Evolutionary conservation across 2,888 invertebrate species (phyloP).

Genomic region (Drosophila recens): DNA sequence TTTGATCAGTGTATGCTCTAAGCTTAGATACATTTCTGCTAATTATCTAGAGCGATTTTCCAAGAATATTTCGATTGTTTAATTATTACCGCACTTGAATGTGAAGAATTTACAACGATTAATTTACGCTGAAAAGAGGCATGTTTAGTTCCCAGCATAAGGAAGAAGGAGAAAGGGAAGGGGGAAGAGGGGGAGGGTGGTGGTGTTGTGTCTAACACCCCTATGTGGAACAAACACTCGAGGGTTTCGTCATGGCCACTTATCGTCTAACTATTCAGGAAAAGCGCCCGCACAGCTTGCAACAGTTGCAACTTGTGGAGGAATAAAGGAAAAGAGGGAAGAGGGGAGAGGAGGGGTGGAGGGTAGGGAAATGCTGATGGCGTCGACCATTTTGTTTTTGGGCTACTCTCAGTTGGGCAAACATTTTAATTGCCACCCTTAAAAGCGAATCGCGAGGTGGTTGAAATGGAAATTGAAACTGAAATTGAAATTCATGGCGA

Average conservation of each 20-base stretch:
- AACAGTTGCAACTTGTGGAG: constrained; percentile 35
- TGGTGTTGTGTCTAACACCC: constrained; percentile 21
- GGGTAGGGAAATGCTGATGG: constrained; percentile 22
- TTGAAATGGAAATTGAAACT: constrained; percentile 49
- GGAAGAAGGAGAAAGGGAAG: not conserved
- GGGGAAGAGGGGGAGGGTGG: not conserved
- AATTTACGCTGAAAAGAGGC: not conserved
- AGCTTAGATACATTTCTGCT: no score
- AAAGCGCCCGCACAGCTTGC: constrained; percentile 55
- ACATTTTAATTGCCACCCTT: constrained; percentile 79
- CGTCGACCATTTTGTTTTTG: constrained; percentile 63
- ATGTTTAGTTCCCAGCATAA: constrained; percentile 3
- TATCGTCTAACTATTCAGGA: constrained; percentile 14
- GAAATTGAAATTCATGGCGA: constrained; percentile 72
- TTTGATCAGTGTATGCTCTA: no score
- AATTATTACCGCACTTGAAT: not conserved
- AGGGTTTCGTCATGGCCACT: constrained; percentile 53
- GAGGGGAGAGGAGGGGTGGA: not conserved
- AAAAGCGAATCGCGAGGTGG: constrained; percentile 36
- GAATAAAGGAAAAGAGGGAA: not conserved
- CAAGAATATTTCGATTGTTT: not conserved
- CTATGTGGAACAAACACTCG: constrained; percentile 34
- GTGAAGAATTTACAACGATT: not conserved
- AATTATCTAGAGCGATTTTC: no score
- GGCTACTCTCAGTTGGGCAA: constrained; percentile 42